Conservation (phyloP, 2,797 vertebrate genomes). For the Melanotaenia boesemani region DNA sequence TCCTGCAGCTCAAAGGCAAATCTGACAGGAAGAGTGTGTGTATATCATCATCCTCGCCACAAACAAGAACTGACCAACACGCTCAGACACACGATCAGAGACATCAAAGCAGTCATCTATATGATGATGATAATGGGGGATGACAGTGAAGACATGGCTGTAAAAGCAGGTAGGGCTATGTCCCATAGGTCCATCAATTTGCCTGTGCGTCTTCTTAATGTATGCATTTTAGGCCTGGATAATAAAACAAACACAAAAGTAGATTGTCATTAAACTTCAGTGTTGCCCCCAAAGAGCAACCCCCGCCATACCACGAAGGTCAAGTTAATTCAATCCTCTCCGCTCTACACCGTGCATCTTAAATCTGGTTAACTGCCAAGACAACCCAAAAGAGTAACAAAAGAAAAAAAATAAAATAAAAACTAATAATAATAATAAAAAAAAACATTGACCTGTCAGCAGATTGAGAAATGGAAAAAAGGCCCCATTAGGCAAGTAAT, state of each 20-base stretch:
- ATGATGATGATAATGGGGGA: constrained; percentile 6
- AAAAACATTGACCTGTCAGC: background rate
- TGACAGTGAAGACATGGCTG: constrained; percentile 17
- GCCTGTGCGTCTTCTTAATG: background rate
- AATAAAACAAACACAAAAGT: background rate
- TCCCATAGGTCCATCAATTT: background rate
- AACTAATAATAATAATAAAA: background rate
- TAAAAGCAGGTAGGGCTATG: constrained; percentile 3
- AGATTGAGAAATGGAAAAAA: too few relatives aligned
- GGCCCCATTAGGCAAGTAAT: too few relatives aligned
- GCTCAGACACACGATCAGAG: background rate
- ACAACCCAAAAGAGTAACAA: too few relatives aligned
- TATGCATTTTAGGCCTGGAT: background rate
- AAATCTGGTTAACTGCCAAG: too few relatives aligned
- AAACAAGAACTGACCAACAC: background rate
- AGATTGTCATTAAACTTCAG: background rate
- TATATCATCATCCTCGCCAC: background rate
- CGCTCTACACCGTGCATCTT: too few relatives aligned
- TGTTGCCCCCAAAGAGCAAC: background rate
- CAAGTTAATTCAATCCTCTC: too few relatives aligned
- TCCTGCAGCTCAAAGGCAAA: background rate
- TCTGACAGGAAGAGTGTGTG: background rate
- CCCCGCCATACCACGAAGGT: too few relatives aligned
- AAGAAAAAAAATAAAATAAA: background rate
- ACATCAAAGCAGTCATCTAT: constrained; percentile 4